phyloP scores from a whole-genome alignment of 2,113 vertebrate species.

The Salvelinus namaycush region DNA sequence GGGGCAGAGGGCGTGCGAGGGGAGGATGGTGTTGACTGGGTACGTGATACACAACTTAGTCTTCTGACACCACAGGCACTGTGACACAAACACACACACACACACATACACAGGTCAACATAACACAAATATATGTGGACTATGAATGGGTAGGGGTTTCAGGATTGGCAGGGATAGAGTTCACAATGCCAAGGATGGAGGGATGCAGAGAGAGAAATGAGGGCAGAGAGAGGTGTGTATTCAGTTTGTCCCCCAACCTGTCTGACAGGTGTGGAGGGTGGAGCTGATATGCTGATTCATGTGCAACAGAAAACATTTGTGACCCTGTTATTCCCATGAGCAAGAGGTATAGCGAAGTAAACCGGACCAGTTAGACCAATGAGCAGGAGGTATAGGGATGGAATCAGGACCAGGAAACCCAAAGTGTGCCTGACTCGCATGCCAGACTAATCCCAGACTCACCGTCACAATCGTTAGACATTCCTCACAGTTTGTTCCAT shows the following conservation, averaged over 20 bases:
- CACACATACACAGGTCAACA: neutral
- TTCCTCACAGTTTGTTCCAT: conserved; percentile 79
- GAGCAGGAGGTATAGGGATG: neutral
- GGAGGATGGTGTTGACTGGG: conserved; percentile 82
- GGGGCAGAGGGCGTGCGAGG: conserved; percentile 76
- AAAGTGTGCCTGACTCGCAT: neutral
- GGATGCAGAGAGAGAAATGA: neutral
- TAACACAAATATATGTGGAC: too few relatives aligned
- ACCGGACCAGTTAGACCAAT: neutral
- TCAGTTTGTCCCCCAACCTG: conserved; percentile 14
- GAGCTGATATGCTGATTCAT: neutral
- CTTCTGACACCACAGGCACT: conserved; percentile 93
- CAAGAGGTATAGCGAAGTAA: neutral
- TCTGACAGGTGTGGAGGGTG: conserved; percentile 9
- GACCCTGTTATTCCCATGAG: neutral
- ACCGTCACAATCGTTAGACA: conserved; percentile 86
- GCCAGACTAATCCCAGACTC: conserved; percentile 55
- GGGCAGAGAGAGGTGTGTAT: neutral
- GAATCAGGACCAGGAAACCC: too few relatives aligned
- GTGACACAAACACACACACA: conserved; percentile 2
- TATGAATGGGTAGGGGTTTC: conserved; percentile 83
- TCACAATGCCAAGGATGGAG: neutral
- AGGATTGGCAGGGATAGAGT: neutral
- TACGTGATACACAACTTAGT: conserved; percentile 81
- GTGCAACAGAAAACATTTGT: neutral